Evolutionary conservation across 1,140 invertebrate genomes (phyloP).

Genomic region (Ceratina japonica): DNA sequence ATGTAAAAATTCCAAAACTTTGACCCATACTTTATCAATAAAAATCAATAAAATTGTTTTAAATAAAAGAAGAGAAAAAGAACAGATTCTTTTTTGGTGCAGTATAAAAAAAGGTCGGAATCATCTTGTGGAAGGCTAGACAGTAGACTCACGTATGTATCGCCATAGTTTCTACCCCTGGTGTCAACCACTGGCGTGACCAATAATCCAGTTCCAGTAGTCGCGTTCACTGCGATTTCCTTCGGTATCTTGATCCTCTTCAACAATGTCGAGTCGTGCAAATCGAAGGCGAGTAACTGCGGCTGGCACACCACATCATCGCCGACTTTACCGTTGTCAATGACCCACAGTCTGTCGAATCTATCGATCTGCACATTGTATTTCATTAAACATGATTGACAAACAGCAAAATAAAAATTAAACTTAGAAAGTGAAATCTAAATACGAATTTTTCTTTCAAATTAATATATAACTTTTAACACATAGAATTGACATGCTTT

Average conservation of each 20-base stretch:
- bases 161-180: slow-evolving; percentile 33
- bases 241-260: slow-evolving; percentile 71
- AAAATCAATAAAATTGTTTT: too few species aligned
- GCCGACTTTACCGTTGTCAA: slow-evolving; percentile 78
- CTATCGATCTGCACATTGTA: slow-evolving; percentile 76
- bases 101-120: too few species aligned
- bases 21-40: too few species aligned
- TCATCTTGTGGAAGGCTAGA: neutral
- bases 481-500: too few species aligned
- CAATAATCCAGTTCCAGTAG: slow-evolving; percentile 52
- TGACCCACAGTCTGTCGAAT: slow-evolving; percentile 79
- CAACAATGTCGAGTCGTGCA: slow-evolving; percentile 74
- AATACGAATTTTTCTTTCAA: too few species aligned
- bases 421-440: too few species aligned
- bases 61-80: too few species aligned
- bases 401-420: too few species aligned
- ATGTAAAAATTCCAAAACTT: too few species aligned
- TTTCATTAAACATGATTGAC: too few species aligned
- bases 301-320: slow-evolving; percentile 74
- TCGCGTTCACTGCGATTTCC: slow-evolving; percentile 49
- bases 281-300: slow-evolving; percentile 77
- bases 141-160: slow-evolving; percentile 50
- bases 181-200: slow-evolving; percentile 60
- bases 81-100: too few species aligned
- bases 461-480: too few species aligned